These are phyloP conservation scores for Neopipo cinnamomea DNA, from an alignment of 2,113 vertebrate species.

Conservation along the genomic window DNA sequence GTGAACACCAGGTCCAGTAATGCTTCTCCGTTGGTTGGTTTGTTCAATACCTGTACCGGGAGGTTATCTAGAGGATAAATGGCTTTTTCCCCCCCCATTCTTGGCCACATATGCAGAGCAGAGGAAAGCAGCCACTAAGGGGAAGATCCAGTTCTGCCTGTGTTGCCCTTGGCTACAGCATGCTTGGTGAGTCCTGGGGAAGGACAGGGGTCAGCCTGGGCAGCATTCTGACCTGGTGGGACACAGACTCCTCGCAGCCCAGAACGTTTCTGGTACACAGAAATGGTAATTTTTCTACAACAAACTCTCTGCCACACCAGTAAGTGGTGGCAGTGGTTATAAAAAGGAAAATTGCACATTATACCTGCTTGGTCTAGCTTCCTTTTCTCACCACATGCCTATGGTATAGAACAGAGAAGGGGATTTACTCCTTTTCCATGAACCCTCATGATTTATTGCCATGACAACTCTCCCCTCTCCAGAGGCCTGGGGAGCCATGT, in stretches of 20 bases:
- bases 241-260: neutral
- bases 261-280: neutral
- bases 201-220: neutral
- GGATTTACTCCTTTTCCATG: slow-evolving; percentile 18
- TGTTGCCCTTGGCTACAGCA: neutral
- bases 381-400: neutral
- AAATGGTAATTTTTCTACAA: neutral
- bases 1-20: neutral
- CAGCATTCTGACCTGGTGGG: neutral
- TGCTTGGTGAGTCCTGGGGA: fast-evolving
- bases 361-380: neutral
- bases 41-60: neutral
- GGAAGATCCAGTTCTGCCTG: neutral
- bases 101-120: neutral
- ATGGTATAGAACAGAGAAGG: neutral
- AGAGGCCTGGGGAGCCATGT: neutral
- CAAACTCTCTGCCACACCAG: neutral
- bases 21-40: neutral
- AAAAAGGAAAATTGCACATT: neutral
- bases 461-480: slow-evolving; percentile 53
- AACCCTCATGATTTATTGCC: slow-evolving; percentile 46
- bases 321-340: neutral
- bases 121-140: neutral
- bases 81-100: neutral
- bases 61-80: neutral